Evolutionary conservation across 2,888 invertebrate genomes (phyloP).

Genomic region (Linyphia triangularis): DNA sequence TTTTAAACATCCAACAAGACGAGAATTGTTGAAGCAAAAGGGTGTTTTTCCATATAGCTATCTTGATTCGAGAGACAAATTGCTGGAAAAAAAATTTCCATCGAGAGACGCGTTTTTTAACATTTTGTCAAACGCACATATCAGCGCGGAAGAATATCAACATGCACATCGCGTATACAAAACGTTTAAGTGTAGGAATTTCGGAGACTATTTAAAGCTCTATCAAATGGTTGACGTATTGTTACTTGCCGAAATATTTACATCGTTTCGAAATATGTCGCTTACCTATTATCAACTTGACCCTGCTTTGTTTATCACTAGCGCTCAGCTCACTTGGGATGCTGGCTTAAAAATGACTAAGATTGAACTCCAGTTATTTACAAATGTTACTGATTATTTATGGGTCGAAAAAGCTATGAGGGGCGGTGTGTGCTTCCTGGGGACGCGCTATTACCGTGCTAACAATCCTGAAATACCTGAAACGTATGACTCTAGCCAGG

Average conservation of each 20-base stretch:
- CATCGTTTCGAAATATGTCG: not conserved
- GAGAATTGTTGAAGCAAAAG: not conserved
- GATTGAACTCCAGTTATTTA: not conserved
- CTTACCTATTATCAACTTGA: not conserved
- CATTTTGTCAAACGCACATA: not conserved
- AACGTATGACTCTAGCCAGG: not conserved
- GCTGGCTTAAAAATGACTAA: not conserved
- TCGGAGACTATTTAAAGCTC: conserved; percentile 3
- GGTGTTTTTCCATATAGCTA: conserved; percentile 7
- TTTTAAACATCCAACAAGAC: not conserved
- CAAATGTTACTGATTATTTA: conserved; percentile 17
- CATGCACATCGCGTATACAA: not conserved
- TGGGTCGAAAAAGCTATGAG: not conserved
- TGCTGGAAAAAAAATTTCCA: not conserved
- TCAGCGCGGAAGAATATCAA: conserved; percentile 1
- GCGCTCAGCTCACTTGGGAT: not conserved
- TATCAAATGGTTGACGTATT: not conserved
- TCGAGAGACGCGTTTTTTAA: conserved; percentile 7
- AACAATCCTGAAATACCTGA: not conserved
- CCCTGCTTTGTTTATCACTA: not conserved
- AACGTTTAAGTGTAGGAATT: not conserved
- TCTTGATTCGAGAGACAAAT: conserved; percentile 1
- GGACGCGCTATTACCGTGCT: not conserved
- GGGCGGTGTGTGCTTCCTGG: not conserved
- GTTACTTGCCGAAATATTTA: not conserved